Base-by-base conservation (phyloP, 2,888 invertebrate genomes). In the Muscina levida region DNA sequence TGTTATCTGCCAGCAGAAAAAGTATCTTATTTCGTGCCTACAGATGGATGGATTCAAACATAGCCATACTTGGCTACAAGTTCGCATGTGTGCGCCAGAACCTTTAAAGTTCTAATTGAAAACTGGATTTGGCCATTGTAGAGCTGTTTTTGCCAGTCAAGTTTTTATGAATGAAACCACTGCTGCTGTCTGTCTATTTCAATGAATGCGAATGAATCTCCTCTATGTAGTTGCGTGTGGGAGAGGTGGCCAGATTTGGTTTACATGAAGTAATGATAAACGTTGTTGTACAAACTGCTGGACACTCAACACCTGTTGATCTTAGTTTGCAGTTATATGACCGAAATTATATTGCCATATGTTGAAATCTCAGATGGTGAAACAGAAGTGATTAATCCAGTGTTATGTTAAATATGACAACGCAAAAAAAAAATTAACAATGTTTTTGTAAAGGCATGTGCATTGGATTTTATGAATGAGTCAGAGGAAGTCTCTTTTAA, bases 71-170 rank as follows among this genome's bases (percentile, higher is more conserved):
- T 15, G 57, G 62, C 31, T 44, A 74, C 42, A 73, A 44, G 1
- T 11, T 37, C 44, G 6, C 37, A 22, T 44, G 15, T 51, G 13
- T 24, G n/a, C 2, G n/a, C n/a, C n/a, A 62, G 13, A n/a, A 39
- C 72, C 67, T 72, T 76, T 66, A 57, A 44, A 72, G 72, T 76
- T 80, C 65, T 80, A 76, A 80, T 76, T 80, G 76, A 80, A 80
- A 80, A 72, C 72, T 76, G 68, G 72, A 73, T 76, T 73, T 57
- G n/a, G 57, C 37, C 59, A 37, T 11, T 77, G 44, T 11, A 71
- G 44, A 51, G 66, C 17, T 53, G 39, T 10, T 66, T 70, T 51
- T 24, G 65, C 31, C 59, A 19, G 48, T 57, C 48, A 1, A 65
- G 51, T 51, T 76, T n/a, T 79, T 70, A 73, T 80, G 79, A 80